Base-by-base conservation (phyloP, 2,888 invertebrate genomes). In the Schizaphis graminum region DNA sequence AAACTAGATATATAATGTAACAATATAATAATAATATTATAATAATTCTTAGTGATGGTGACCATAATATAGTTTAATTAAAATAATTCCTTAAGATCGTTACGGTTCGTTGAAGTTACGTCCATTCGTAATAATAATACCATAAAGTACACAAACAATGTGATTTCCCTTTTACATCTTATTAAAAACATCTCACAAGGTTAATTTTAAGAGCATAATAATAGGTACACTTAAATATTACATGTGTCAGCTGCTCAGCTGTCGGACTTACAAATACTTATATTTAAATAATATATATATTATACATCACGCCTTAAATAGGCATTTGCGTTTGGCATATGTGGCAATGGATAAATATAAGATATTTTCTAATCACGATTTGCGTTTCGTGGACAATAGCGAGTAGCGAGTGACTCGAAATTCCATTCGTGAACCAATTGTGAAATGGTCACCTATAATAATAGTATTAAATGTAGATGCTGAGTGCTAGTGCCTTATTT, bases 311-410 rank as follows among this genome's bases (percentile, higher is more conserved):
- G 56, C 57, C 57, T 44, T 67, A 92, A 87, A 92, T 35, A 35
- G 61, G n/a, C 26, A 26, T 92, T 92, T 87, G 61, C 21, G 35
- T 49, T 44, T 61, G 26, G 16, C 35, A 49, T 28, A 67, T 47
- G 44, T 53, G 89, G 53, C n/a, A 91, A 61, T 28, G 44, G 13
- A 16, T 57, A 44, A 89, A 84, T 84, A 41, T 10, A 84, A 44
- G 35, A 90, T 56, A 93, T 84, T 90, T 93, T 93, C 90, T 26
- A 44, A 90, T 61, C 89, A 93, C 89, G 89, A 93, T 90, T 89
- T 93, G 44, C 93, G 44, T 93, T 89, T 84, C 57, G 77, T 90
- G 87, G 67, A 92, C 92, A 92, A 92, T 92, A 53, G 88, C 21
- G 41, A 41, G 88, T 41, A 67, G 77, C 77, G 41, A 92, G 67